These are phyloP conservation scores for Girardia tigrina DNA, from an alignment of 2,888 invertebrate species.

Conservation along the genomic window DNA sequence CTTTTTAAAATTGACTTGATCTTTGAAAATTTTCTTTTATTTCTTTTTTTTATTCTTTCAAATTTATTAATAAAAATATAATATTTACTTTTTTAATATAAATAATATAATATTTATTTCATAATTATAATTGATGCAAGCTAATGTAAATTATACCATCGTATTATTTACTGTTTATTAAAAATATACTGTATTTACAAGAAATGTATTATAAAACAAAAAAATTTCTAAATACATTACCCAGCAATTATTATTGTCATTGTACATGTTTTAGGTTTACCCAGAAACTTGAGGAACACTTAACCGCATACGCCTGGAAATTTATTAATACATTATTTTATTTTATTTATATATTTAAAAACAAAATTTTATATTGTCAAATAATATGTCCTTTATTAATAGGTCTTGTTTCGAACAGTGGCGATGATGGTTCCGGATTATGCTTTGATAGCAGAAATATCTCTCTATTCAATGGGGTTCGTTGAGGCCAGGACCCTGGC, in stretches of 20 bases:
- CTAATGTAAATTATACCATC: background rate
- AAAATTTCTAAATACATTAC: too few relatives aligned
- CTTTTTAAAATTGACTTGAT: background rate
- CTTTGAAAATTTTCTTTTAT: background rate
- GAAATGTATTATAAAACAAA: too few relatives aligned
- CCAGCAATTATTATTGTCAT: too few relatives aligned
- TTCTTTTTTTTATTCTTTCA: background rate
- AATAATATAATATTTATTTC: background rate
- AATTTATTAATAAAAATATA: background rate
- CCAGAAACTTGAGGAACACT: too few relatives aligned
- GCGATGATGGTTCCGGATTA: constrained; percentile 51
- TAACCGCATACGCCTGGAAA: too few relatives aligned
- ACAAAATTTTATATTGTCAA: too few relatives aligned
- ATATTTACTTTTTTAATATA: background rate
- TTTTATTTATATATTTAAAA: too few relatives aligned
- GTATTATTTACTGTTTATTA: too few relatives aligned
- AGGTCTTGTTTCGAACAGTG: constrained; percentile 50
- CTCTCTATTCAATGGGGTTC: constrained; percentile 51
- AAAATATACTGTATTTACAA: too few relatives aligned
- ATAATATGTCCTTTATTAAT: too few relatives aligned
- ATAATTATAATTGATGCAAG: background rate
- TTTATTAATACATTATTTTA: too few relatives aligned
- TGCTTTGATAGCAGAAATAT: constrained; percentile 49
- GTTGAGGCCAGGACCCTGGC: constrained; percentile 46
- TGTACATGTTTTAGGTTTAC: too few relatives aligned